Conservation (phyloP, 1,140 invertebrate species). For the Acromyrmex echinatior region DNA sequence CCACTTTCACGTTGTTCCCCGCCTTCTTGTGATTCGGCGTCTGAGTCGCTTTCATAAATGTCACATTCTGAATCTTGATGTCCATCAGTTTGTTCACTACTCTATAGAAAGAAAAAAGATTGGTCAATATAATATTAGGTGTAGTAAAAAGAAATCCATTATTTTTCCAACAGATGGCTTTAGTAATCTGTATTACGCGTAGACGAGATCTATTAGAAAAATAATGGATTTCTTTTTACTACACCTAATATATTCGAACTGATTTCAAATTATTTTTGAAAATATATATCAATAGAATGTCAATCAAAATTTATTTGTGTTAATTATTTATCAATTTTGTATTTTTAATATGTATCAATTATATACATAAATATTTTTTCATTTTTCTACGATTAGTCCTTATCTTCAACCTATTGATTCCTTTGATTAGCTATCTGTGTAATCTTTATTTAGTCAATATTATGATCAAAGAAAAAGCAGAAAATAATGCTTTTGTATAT, state of each 20-base stretch:
- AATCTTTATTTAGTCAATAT: not conserved
- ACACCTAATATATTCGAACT: not conserved
- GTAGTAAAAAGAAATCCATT: too few species aligned
- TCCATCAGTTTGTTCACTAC: conserved; percentile 85
- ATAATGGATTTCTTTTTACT: too few species aligned
- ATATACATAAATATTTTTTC: not conserved
- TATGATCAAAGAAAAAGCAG: conserved; percentile 2
- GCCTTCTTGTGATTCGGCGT: conserved; percentile 84
- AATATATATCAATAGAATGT: not conserved
- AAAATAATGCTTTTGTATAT: not conserved
- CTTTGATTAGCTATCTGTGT: not conserved
- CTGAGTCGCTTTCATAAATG: conserved; percentile 85
- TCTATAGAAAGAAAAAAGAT: conserved; percentile 75
- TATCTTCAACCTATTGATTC: not conserved
- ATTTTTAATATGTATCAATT: not conserved
- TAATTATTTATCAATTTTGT: not conserved
- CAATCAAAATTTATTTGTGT: not conserved
- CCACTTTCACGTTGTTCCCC: conserved; percentile 86
- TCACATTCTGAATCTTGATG: conserved; percentile 86
- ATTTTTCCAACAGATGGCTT: too few species aligned
- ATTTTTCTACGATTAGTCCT: not conserved
- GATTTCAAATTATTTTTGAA: not conserved
- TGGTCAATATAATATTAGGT: not conserved
- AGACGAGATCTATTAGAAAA: too few species aligned
- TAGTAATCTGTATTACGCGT: too few species aligned